phyloP scores from a whole-genome alignment of 1,140 invertebrate species.

The Archegozetes longisetosus region DNA sequence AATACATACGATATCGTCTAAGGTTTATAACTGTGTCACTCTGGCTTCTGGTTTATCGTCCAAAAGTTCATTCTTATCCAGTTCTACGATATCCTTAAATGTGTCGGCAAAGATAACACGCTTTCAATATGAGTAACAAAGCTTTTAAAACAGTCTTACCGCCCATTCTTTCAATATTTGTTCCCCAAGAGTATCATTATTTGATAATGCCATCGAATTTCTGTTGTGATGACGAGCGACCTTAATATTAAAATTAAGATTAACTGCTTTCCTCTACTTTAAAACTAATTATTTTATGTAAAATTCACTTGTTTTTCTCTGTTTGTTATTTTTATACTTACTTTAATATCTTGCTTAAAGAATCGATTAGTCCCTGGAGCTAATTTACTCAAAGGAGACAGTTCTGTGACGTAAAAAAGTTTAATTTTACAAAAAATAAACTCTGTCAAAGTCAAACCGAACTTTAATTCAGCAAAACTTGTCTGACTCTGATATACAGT shows the following conservation, averaged over 20 bases:
- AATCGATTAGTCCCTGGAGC: slow-evolving; percentile 54
- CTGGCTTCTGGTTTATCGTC: slow-evolving; percentile 20
- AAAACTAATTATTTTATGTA: neutral
- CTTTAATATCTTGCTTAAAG: slow-evolving; percentile 58
- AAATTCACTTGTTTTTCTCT: too few species aligned
- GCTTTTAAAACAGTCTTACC: neutral
- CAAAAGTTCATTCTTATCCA: slow-evolving; percentile 20
- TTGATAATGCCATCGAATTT: slow-evolving; percentile 19
- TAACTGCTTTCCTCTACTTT: too few species aligned
- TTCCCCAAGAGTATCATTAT: slow-evolving; percentile 18
- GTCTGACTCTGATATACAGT: too few species aligned
- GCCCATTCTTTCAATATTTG: slow-evolving; percentile 23
- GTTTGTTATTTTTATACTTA: neutral
- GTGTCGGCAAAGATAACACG: neutral
- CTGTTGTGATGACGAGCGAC: slow-evolving; percentile 43
- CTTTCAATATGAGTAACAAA: neutral
- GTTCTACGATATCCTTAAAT: slow-evolving; percentile 15
- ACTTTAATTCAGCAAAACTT: too few species aligned
- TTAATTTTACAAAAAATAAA: too few species aligned
- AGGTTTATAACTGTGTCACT: slow-evolving; percentile 21
- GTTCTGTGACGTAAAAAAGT: slow-evolving; percentile 72
- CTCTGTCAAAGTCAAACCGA: too few species aligned
- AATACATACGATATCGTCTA: slow-evolving; percentile 21
- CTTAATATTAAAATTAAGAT: too few species aligned
- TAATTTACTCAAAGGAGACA: slow-evolving; percentile 39